Base-by-base conservation (phyloP, 2,113 vertebrate species). In the Chloroceryle aenea region DNA sequence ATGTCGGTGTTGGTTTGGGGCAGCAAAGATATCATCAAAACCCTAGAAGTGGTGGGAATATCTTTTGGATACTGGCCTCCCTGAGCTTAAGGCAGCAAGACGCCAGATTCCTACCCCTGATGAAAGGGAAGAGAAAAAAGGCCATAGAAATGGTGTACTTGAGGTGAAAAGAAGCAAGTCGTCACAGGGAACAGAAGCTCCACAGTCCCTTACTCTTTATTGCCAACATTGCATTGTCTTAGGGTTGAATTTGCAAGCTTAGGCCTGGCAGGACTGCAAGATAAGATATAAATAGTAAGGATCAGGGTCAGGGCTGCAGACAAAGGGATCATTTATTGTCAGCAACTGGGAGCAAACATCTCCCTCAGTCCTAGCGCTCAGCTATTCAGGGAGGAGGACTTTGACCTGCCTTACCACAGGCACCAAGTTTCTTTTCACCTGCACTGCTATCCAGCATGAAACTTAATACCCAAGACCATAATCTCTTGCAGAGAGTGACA, bases 1-100 rank as follows among this genome's bases (percentile, higher is more conserved):
- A 15, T 0, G 2, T 9, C 27, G 10, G 6, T 9, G 2, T 34
- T 52, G 16, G 19, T 14, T 40, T 43, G 23, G 10, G 26, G 21
- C 21, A 80, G 38, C 27, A 53, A n/a, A 87, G 48, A 19, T 7
- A 17, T 22, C 48, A 82, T 7, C 7, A 80, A 77, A 84, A 56
- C 14, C 40, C 22, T 43, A 73, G 13, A 73, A 29, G 7, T 14
- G 11, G 19, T 25, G 13, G 56, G 11, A 78, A 72, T 4, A 67
- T 38, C 12, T 67, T 38, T 62, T 50, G 22, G 40, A 23, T 19
- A 17, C 55, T 53, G 9, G 22, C 22, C 12, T 72, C 36, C 26
- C 22, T 27, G 36, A 59, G 43, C n/a, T 84, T 13, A 26, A 15
- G 27, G 9, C 21, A 42, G 9, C 22, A 21, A 62, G n/a, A 48